Percentiles rank a stretch among this genome's conserved stretches.
These are phyloP conservation scores for Eira barbara DNA, from an alignment of 2,113 vertebrate genomes.

Conservation along the genomic window DNA sequence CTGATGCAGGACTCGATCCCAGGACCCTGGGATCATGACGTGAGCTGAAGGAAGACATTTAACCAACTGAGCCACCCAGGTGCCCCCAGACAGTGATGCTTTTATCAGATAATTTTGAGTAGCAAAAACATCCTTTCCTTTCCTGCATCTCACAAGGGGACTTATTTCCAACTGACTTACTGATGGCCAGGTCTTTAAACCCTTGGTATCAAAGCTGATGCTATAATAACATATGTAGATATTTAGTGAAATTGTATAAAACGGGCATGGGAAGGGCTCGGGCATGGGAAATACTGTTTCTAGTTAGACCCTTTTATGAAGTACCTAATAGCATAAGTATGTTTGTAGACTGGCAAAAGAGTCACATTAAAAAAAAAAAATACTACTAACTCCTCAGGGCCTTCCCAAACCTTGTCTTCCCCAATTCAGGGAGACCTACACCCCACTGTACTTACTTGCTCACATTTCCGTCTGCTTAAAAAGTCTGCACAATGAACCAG, in stretches of 20 bases:
- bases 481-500: rapidly evolving
- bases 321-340: neutral
- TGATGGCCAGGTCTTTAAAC: neutral
- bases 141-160: neutral
- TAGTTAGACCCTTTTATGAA: neutral
- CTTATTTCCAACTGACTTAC: neutral
- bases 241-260: neutral
- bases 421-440: rapidly evolving
- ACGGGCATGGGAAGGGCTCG: too few relatives aligned
- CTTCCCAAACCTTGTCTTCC: neutral
- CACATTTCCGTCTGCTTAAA: neutral
- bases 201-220: neutral
- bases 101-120: neutral
- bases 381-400: neutral
- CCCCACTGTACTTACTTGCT: rapidly evolving
- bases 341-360: neutral
- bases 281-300: neutral
- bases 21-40: too few relatives aligned
- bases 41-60: too few relatives aligned
- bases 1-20: too few relatives aligned
- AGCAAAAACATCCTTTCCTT: neutral
- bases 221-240: neutral
- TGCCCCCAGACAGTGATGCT: neutral
- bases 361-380: neutral
- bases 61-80: too few relatives aligned